Evolutionary conservation across 1,140 invertebrate genomes (phyloP).

Genomic region (Mactra quadrangularis): DNA sequence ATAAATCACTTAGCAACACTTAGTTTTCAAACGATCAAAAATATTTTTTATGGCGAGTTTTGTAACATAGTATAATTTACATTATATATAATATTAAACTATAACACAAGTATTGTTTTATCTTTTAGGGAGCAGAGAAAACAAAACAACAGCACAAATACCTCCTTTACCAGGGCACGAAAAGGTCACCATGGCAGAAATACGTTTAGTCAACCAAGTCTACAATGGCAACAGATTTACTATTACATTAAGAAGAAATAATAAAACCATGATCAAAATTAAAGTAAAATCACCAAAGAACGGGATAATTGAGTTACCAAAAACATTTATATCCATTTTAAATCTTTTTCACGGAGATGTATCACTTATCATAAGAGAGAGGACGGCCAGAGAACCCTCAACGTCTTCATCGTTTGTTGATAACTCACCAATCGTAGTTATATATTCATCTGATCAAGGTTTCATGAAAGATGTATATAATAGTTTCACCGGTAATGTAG

Average conservation of each 20-base stretch:
- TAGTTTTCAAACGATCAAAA: too few species aligned
- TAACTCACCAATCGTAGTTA: slow-evolving; percentile 67
- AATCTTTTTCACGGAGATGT: slow-evolving; percentile 69
- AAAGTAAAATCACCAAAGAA: slow-evolving; percentile 36
- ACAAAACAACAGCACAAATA: slow-evolving; percentile 53
- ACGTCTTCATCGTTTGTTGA: not conserved
- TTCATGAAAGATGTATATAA: slow-evolving; percentile 72
- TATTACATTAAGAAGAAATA: slow-evolving; percentile 44
- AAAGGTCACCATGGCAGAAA: slow-evolving; percentile 64
- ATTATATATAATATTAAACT: too few species aligned
- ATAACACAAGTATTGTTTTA: too few species aligned
- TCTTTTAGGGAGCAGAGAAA: slow-evolving; percentile 35
- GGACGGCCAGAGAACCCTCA: slow-evolving; percentile 16
- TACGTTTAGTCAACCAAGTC: slow-evolving; percentile 62
- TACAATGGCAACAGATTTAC: slow-evolving; percentile 50
- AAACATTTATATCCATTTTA: slow-evolving; percentile 56
- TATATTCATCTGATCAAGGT: slow-evolving; percentile 72
- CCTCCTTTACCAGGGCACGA: slow-evolving; percentile 68
- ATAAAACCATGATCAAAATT: slow-evolving; percentile 47
- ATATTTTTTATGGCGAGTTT: too few species aligned
- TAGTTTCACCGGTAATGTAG: slow-evolving; percentile 61
- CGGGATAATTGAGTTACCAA: slow-evolving; percentile 61
- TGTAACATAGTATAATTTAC: too few species aligned
- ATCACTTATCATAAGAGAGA: slow-evolving; percentile 60
- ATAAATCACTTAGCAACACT: too few species aligned